These are phyloP conservation scores for Rosalia funebris DNA, from an alignment of 2,888 invertebrate genomes.

Conservation along the genomic window DNA sequence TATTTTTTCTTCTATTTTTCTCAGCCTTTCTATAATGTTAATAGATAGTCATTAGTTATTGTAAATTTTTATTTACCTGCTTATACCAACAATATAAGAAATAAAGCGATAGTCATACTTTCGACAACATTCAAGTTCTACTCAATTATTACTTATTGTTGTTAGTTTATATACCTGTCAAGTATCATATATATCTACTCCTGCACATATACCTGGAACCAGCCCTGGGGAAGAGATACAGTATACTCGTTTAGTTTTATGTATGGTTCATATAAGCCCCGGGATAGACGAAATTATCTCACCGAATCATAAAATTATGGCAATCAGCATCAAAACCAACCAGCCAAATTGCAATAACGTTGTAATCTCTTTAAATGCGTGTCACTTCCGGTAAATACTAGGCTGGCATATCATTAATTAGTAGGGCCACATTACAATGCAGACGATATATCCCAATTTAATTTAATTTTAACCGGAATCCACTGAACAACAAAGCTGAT, in stretches of 20 bases:
- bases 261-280: slow-evolving; percentile 8
- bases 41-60: too few species aligned
- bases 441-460: slow-evolving; percentile 10
- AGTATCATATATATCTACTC: too few species aligned
- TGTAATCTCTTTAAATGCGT: slow-evolving; percentile 31
- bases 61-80: too few species aligned
- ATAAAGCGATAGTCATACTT: too few species aligned
- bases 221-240: slow-evolving; percentile 5
- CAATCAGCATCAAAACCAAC: slow-evolving; percentile 30
- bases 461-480: slow-evolving; percentile 12
- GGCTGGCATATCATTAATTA: slow-evolving; percentile 32
- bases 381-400: slow-evolving; percentile 34
- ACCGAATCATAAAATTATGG: slow-evolving; percentile 35
- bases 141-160: too few species aligned
- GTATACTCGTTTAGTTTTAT: slow-evolving; percentile 28
- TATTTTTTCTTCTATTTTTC: too few species aligned
- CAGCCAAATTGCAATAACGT: slow-evolving; percentile 30
- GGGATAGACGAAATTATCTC: slow-evolving; percentile 28
- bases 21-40: too few species aligned
- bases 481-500: not conserved
- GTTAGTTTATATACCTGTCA: too few species aligned
- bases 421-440: slow-evolving; percentile 13
- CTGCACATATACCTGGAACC: too few species aligned
- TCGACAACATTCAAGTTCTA: too few species aligned
- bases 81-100: too few species aligned